Evolutionary conservation across 2,113 vertebrate species (phyloP), one percentile per base, ranked within the genome.

Genomic region (Ardeotis arabs): DNA sequence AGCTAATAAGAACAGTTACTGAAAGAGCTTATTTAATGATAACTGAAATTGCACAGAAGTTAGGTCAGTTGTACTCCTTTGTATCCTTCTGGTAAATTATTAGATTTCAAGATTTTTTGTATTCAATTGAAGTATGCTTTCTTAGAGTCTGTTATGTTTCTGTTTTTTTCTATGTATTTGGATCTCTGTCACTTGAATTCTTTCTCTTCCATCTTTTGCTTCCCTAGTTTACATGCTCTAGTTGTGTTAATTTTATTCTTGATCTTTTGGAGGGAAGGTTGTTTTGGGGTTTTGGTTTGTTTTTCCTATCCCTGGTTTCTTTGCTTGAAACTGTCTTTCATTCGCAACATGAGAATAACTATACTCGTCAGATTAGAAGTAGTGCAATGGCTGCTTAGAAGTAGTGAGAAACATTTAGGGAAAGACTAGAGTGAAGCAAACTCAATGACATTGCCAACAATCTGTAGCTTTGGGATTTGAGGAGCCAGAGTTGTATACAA

Each of bases 401-500:
- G 7, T 84, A 91, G 44, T 82, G 70, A 89, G 70, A 68, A 85
- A 82, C n/a, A 45, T 83, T 83, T 74, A 89, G 53, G 45, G 69
- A 91, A 88, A 81, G 60, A 80, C 28, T 83, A 29, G 25, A 80
- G 52, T 62, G 84, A 93, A 87, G 31, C 63, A 95, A 88, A 76
- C 39, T 79, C 58, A 75, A 6, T 81, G 58, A 66, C 59, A 53
- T 49, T 84, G n/a, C 31, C 87, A 80, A 41, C 73, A 84, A 74
- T n/a, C 73, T 79, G 67, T 90, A 84, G 39, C 87, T 95, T 93
- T 93, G 83, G 56, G n/a, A 90, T 90, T 87, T 87, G 68, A 84
- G 47, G 52, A 84, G 33, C 41, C 52, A 80, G 52, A 21, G 72
- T 83, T 90, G 22, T 78, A 68, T 83, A 82, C 41, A 90, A 74